Percentiles rank a stretch among this genome's conserved stretches.
Evolutionary conservation across 2,113 vertebrate genomes (phyloP).

Genomic region (Emydura subglobosa): DNA sequence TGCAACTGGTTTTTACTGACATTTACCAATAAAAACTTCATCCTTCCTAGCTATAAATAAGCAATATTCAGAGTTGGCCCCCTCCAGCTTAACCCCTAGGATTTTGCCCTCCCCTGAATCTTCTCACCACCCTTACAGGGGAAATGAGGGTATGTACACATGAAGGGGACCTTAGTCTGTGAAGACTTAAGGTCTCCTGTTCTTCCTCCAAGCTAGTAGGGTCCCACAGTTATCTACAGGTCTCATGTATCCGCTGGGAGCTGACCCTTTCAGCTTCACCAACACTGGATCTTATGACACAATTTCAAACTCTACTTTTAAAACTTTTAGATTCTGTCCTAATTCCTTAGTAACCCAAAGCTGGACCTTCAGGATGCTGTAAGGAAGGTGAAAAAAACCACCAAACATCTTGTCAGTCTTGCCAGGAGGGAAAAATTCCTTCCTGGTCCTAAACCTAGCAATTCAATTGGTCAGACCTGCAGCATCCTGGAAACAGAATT

Average conservation of each 20-base stretch:
- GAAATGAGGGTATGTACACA: rapidly evolving
- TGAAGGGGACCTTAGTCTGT: neutral
- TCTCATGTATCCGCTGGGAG: neutral
- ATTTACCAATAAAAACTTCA: neutral
- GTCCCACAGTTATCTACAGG: neutral
- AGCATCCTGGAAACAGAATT: neutral
- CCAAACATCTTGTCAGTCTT: neutral
- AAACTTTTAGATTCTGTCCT: neutral
- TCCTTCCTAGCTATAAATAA: neutral
- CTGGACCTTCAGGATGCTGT: neutral
- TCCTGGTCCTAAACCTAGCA: neutral
- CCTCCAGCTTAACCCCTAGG: neutral
- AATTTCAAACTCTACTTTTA: neutral
- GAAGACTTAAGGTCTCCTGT: neutral
- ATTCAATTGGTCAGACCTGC: neutral
- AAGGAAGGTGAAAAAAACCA: neutral
- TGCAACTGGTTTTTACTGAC: neutral
- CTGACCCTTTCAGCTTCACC: no score
- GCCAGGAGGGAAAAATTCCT: neutral
- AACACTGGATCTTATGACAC: neutral
- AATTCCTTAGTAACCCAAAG: neutral
- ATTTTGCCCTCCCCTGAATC: neutral
- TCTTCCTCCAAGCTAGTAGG: neutral
- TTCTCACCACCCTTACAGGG: neutral
- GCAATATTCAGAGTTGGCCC: neutral